Evolutionary conservation across 2,113 vertebrate genomes (phyloP).

Genomic region (Alethe castanea): DNA sequence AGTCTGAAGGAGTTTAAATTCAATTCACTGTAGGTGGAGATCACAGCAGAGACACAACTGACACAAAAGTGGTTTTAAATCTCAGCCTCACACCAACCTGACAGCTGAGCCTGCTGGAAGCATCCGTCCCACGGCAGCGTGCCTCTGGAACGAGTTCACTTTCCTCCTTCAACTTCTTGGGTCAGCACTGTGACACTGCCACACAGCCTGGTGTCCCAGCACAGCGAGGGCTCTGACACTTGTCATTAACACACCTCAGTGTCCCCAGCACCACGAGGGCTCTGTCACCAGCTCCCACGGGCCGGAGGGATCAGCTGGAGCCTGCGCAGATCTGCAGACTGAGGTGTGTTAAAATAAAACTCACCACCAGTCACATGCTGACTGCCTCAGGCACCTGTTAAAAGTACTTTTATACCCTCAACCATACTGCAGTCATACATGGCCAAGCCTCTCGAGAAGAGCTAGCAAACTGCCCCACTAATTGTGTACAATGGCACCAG

Average conservation of each 20-base stretch:
- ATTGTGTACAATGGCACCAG: neutral
- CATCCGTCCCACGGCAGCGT: neutral
- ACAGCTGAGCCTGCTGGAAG: neutral
- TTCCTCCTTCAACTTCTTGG: neutral
- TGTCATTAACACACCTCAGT: neutral
- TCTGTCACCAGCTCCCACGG: neutral
- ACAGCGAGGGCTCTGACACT: neutral
- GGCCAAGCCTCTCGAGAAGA: neutral
- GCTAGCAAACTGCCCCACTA: neutral
- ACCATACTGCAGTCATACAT: accelerated
- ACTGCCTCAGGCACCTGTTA: neutral
- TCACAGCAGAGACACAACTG: neutral
- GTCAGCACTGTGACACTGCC: neutral
- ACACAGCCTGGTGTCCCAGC: neutral
- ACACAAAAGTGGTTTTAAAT: neutral
- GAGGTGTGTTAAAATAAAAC: neutral
- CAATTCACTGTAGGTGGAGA: neutral
- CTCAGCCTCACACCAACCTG: neutral
- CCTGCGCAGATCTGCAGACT: accelerated
- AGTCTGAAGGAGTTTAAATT: neutral
- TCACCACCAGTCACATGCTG: neutral
- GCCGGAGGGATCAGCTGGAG: neutral
- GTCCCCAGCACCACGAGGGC: neutral
- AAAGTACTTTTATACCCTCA: neutral
- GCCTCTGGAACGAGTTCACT: neutral